Evolutionary conservation across 2,113 vertebrate species (phyloP).

Genomic region (Irena cyanogastra): DNA sequence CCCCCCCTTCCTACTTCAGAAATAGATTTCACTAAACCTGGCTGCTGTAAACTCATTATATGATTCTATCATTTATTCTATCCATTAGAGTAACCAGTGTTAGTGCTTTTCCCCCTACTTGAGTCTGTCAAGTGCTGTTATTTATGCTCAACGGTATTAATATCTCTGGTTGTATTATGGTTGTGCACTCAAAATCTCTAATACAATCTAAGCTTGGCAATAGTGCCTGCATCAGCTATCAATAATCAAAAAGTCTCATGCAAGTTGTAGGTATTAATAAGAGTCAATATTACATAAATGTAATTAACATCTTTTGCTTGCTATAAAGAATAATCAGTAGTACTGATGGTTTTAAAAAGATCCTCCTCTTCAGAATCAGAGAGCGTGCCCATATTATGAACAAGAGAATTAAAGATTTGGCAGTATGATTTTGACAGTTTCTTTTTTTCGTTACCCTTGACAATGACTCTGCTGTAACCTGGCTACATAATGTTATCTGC

Average conservation of each 20-base stretch:
- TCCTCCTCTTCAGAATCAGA: slow-evolving; percentile 11
- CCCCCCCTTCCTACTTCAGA: not conserved
- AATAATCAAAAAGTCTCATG: slow-evolving; percentile 46
- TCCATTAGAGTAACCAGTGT: slow-evolving; percentile 40
- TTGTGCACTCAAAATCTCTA: slow-evolving; percentile 49
- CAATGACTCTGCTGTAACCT: slow-evolving; percentile 12
- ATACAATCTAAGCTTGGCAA: slow-evolving; percentile 51
- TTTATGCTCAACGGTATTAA: slow-evolving; percentile 59
- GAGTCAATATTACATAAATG: slow-evolving; percentile 23
- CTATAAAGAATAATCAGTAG: not conserved
- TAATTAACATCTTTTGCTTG: not conserved
- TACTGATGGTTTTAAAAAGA: slow-evolving; percentile 14
- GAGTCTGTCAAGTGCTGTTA: slow-evolving; percentile 59
- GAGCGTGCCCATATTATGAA: slow-evolving; percentile 12
- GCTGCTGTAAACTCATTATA: slow-evolving; percentile 34
- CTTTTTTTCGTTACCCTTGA: slow-evolving; percentile 59
- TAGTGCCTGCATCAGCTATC: slow-evolving; percentile 58
- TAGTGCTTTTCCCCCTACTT: slow-evolving; percentile 9
- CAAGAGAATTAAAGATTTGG: slow-evolving; percentile 53
- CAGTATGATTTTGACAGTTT: slow-evolving; percentile 37
- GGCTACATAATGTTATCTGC: slow-evolving; percentile 29
- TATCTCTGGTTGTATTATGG: slow-evolving; percentile 10
- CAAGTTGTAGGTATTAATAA: slow-evolving; percentile 53
- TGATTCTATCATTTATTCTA: slow-evolving; percentile 6
- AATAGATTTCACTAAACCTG: slow-evolving; percentile 42